Base-by-base conservation (phyloP, 2,113 vertebrate genomes). In the Oophaga pumilio region DNA sequence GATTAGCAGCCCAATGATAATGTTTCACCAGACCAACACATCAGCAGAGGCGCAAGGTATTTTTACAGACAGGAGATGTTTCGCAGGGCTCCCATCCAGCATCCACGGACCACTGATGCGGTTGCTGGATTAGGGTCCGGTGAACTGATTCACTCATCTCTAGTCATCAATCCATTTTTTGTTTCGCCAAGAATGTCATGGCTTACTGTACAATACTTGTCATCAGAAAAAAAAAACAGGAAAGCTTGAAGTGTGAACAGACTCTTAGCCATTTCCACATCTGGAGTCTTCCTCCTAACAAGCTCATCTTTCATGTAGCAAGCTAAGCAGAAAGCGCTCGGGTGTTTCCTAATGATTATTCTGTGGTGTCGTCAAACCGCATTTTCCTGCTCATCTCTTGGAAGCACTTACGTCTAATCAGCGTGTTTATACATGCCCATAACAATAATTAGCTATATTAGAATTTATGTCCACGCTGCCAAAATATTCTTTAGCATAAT, bases 361-460 rank as follows among this genome's bases (percentile, higher is more conserved):
- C 28, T 74, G 53, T 69, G 57, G 56, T 83, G 12, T 53, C 56
- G 53, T 18, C 33, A 83, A n/a, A 82, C 68, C 79, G 53, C 69
- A 87, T 60, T n/a, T 57, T 43, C 43, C 22, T 52, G 79, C 6
- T 76, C 49, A 4, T 52, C 49, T 87, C 69, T n/a, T 82, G 79
- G n/a, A 83, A 83, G 69, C 68, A 82, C n/a, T 82, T 64, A 77
- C 68, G 82, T 57, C 26, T 53, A 87, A 60, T 60, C 66, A 62
- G 10, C 11, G 17, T 66, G 57, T 64, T 82, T 53, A 74, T 74
- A 71, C 11, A 59, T 53, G 43, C 22, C 57, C 80, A 88, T 76
- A 82, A 88, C 53, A 76, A 76, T 88, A 88, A 88, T 88, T 83
- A 88, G 28, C 79, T 73, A 6, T 82, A 57, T 83, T 64, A 64